Percentiles rank a stretch among this genome's conserved stretches.
Conservation (phyloP, 2,797 vertebrate genomes). For the Apogon talboti region DNA sequence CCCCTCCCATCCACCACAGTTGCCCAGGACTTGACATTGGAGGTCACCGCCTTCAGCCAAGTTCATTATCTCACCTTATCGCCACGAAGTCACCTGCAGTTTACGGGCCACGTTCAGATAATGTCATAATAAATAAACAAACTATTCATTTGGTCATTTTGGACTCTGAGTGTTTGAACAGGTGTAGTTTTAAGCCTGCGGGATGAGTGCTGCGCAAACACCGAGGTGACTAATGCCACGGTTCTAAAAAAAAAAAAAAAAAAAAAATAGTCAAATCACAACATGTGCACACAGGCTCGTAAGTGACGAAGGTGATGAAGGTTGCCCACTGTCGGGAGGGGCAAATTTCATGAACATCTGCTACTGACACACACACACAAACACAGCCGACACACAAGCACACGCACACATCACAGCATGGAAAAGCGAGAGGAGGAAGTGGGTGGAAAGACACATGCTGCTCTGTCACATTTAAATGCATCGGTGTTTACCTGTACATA, state of each 20-base stretch:
- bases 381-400: constrained; percentile 4
- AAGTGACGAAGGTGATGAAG: constrained; percentile 36
- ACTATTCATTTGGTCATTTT: not conserved
- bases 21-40: not conserved
- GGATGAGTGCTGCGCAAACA: constrained; percentile 10
- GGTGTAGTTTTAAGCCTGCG: not conserved
- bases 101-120: not conserved
- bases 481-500: constrained; percentile 43
- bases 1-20: not conserved
- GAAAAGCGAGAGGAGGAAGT: constrained; percentile 26
- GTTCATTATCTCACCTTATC: constrained; percentile 9
- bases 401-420: constrained; percentile 45
- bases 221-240: constrained; percentile 19
- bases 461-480: constrained; percentile 53
- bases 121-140: not conserved
- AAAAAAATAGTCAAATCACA: constrained; percentile 12
- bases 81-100: not conserved
- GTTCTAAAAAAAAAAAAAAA: too few relatives aligned
- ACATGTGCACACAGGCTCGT: not conserved
- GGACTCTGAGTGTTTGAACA: not conserved
- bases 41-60: not conserved
- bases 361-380: constrained; percentile 39
- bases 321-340: constrained; percentile 45
- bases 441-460: constrained; percentile 36
- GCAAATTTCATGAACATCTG: constrained; percentile 68